Evolutionary conservation across 2,888 invertebrate species (phyloP).

Genomic region (Clitarchus hookeri): DNA sequence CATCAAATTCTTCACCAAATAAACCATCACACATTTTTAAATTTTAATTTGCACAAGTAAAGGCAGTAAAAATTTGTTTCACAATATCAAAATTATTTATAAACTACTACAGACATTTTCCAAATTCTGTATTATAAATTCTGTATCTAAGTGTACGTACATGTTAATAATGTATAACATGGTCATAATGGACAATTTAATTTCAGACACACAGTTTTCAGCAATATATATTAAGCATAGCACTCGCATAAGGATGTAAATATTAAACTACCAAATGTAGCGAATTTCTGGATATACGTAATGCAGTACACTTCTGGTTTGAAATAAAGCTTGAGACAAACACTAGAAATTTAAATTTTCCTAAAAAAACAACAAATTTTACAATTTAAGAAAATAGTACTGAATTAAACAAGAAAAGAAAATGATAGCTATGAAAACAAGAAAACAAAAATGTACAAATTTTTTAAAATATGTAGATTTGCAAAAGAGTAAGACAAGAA

Average conservation of each 20-base stretch:
- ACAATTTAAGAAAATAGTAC: not conserved
- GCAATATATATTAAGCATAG: not conserved
- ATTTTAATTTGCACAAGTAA: not conserved
- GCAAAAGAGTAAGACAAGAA: not conserved
- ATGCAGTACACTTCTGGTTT: conserved; percentile 6
- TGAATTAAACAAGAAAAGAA: not conserved
- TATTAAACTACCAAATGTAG: not conserved
- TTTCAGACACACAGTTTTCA: not conserved
- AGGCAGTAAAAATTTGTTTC: not conserved
- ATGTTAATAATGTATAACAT: not conserved
- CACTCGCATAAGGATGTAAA: not conserved
- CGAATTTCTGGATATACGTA: not conserved
- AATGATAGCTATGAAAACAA: not conserved
- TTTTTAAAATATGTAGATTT: conserved; percentile 15
- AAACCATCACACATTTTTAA: not conserved
- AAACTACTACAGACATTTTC: too few species aligned
- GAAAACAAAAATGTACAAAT: not conserved
- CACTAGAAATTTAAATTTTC: not conserved
- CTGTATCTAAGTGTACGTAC: not conserved
- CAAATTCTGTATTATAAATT: not conserved
- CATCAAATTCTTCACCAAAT: not conserved
- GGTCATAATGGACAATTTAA: not conserved
- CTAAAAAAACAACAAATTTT: not conserved
- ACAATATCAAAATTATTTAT: not conserved
- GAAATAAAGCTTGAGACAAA: not conserved